Evolutionary conservation across 2,113 vertebrate genomes (phyloP).

Genomic region (Anser cygnoides): DNA sequence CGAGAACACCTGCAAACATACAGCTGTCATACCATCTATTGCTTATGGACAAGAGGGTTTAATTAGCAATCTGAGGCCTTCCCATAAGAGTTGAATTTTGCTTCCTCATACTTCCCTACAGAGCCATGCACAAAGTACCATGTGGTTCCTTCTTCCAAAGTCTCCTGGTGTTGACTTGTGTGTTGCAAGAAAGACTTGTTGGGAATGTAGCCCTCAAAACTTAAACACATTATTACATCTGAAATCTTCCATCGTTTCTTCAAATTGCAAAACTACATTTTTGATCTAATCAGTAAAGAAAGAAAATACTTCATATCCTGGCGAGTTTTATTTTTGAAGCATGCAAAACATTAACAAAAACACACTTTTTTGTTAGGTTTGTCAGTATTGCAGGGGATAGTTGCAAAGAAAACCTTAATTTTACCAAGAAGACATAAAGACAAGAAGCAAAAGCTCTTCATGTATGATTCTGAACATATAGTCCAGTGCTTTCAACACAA

Average conservation of each 20-base stretch:
- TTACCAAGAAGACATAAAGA: not conserved
- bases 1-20: not conserved
- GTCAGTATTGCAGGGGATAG: not conserved
- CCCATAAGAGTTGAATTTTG: not conserved
- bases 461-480: not conserved
- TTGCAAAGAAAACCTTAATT: not conserved
- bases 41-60: not conserved
- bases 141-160: not conserved
- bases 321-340: not conserved
- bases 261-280: not conserved
- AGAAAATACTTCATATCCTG: not conserved
- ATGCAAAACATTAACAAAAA: not conserved
- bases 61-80: not conserved
- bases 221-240: not conserved
- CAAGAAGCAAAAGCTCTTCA: not conserved
- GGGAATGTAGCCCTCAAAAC: not conserved
- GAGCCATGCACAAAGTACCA: not conserved
- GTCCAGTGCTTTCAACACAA: not conserved
- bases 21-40: accelerated
- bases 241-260: not conserved
- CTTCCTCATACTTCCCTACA: not conserved
- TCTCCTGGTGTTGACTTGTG: not conserved
- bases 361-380: not conserved
- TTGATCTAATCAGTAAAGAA: not conserved
- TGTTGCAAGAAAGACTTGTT: not conserved